Evolutionary conservation across 35 echinoderm and acorn worm genomes (phyloP), one percentile per base, ranked within the genome.

Genomic region (Anneissia japonica): DNA sequence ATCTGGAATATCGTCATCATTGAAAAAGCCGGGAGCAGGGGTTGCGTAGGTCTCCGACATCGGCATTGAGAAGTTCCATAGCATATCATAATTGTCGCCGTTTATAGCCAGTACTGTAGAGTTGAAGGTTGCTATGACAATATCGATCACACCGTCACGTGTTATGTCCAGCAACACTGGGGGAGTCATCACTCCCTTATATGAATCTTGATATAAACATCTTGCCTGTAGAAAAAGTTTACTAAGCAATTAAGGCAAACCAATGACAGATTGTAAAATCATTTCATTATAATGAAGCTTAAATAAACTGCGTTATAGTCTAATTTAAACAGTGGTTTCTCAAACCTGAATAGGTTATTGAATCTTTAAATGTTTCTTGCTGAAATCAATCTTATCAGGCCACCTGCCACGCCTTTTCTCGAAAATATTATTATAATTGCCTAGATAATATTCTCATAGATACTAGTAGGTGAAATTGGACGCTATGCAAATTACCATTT

Each of bases 181-280:
- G 3, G 95, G 95, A n/a, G 91, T 91, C 95, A 97, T 97, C 11
- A 97, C 82, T 0, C 95, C 95, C 77, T 97, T 97, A 16, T 77
- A 35, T 23, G 23, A 28, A 76, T 93, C 88, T 31, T n/a, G 74
- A 32, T 91, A 97, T 39, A 97, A 79, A 16, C 32, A 37, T 32
- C 84, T 93, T 16, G 88, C 91, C 95, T 97, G 28, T 31, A 10
- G 13, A 31, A 84, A n/a, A n/a, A n/a, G n/a, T n/a, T n/a, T n/a
- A n/a, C n/a, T n/a, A n/a, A n/a, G n/a, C n/a, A n/a, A n/a, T n/a
- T n/a, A n/a, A n/a, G n/a, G n/a, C n/a, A n/a, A n/a, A n/a, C n/a
- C n/a, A n/a, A n/a, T n/a, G n/a, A n/a, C n/a, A n/a, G n/a, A n/a
- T n/a, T n/a, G n/a, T n/a, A n/a, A n/a, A n/a, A n/a, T n/a, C n/a